Evolutionary conservation across 2,888 invertebrate genomes (phyloP).

Genomic region (Ennomos fuscantarius): DNA sequence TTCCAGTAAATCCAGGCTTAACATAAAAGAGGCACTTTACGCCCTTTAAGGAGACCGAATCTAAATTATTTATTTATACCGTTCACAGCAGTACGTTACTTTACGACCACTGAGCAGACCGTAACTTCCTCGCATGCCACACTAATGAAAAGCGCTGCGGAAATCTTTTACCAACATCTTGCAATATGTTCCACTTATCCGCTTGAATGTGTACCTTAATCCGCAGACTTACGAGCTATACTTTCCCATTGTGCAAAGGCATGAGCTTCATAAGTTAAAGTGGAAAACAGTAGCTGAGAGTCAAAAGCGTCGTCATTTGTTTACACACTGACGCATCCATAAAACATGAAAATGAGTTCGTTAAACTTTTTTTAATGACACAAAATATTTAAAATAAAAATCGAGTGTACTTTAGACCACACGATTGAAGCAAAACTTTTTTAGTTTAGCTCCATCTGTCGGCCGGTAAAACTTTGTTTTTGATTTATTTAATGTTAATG

Average conservation of each 20-base stretch:
- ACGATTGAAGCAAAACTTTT: too few relatives aligned
- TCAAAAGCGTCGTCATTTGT: background rate
- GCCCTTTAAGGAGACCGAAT: background rate
- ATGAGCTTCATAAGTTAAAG: constrained; percentile 2
- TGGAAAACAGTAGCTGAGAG: constrained; percentile 6
- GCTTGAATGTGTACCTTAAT: constrained; percentile 19
- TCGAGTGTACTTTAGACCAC: too few relatives aligned
- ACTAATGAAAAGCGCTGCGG: constrained; percentile 34
- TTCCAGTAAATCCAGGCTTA: background rate
- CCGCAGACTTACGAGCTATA: constrained; percentile 5
- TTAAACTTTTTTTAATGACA: too few relatives aligned
- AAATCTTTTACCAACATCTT: constrained; percentile 22
- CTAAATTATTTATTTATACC: background rate
- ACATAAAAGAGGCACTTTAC: background rate
- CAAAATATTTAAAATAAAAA: too few relatives aligned
- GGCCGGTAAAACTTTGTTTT: too few relatives aligned
- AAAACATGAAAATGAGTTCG: too few relatives aligned
- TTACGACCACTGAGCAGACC: constrained; percentile 30
- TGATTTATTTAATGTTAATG: too few relatives aligned
- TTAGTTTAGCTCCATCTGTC: too few relatives aligned
- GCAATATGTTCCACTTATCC: constrained; percentile 10
- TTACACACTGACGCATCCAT: background rate
- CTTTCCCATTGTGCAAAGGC: constrained; percentile 9
- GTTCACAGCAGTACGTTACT: constrained; percentile 10
- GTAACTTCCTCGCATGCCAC: constrained; percentile 30